A percentile compares a stretch with the other conserved stretches of the same genome.
Evolutionary conservation across 2,113 vertebrate species (phyloP).

Genomic region (Hystrix cristata): DNA sequence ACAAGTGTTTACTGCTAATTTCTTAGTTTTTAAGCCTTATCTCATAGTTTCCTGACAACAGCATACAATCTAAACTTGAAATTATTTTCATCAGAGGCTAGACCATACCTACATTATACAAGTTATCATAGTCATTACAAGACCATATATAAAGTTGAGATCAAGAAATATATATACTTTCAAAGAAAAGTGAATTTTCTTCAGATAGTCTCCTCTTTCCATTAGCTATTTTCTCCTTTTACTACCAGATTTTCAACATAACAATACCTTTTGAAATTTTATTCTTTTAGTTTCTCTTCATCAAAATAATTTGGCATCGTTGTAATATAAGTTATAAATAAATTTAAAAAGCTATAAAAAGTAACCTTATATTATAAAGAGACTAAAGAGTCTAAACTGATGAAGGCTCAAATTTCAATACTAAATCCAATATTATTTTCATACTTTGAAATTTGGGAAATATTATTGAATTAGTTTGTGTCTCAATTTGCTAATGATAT

Average conservation of each 20-base stretch:
- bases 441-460: neutral
- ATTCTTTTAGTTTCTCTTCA: conserved; percentile 12
- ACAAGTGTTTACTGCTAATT: neutral
- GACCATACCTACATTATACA: neutral
- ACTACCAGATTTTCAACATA: neutral
- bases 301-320: neutral
- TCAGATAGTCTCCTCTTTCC: neutral
- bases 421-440: neutral
- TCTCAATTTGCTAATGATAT: neutral
- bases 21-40: neutral
- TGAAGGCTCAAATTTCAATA: neutral
- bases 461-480: neutral
- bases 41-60: neutral
- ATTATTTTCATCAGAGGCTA: neutral
- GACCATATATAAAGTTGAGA: neutral
- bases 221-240: neutral
- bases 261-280: neutral
- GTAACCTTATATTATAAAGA: neutral
- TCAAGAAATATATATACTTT: neutral
- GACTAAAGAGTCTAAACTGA: neutral
- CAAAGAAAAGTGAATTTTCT: neutral
- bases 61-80: neutral
- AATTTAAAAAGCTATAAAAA: neutral
- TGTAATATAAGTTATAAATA: conserved; percentile 4
- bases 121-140: neutral